Evolutionary conservation across 2,888 invertebrate genomes (phyloP).

Genomic region (Mimumesa dahlbomi): DNA sequence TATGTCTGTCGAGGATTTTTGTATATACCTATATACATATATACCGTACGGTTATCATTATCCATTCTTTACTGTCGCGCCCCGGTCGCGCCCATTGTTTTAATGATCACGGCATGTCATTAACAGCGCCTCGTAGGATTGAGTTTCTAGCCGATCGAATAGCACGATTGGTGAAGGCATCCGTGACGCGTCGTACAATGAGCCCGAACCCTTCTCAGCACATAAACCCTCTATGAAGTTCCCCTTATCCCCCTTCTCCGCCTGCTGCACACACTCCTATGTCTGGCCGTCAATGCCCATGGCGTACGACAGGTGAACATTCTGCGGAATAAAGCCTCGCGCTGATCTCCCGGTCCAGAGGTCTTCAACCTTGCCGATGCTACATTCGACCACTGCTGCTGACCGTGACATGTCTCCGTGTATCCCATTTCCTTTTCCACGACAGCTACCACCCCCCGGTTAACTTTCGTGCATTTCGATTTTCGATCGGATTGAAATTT

Average conservation of each 20-base stretch:
- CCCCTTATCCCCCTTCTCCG: not conserved
- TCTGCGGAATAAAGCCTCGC: constrained; percentile 35
- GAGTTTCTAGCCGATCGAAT: no score
- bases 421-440: not conserved
- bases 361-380: constrained; percentile 31
- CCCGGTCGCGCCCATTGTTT: constrained; percentile 19
- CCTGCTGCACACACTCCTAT: constrained; percentile 19
- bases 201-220: constrained; percentile 39
- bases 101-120: constrained; percentile 36
- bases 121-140: constrained; percentile 32
- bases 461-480: no score
- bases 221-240: constrained; percentile 21
- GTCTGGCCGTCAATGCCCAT: constrained; percentile 20
- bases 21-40: no score
- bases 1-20: no score
- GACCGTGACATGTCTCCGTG: constrained; percentile 4
- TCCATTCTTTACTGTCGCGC: constrained; percentile 2
- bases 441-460: not conserved
- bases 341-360: constrained; percentile 30
- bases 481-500: no score
- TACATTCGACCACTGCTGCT: constrained; percentile 22
- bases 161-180: constrained; percentile 25
- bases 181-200: constrained; percentile 11
- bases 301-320: constrained; percentile 40
- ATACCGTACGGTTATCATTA: no score